Evolutionary conservation across 1,140 invertebrate species (phyloP).

Genomic region (Ceratina calcarata): DNA sequence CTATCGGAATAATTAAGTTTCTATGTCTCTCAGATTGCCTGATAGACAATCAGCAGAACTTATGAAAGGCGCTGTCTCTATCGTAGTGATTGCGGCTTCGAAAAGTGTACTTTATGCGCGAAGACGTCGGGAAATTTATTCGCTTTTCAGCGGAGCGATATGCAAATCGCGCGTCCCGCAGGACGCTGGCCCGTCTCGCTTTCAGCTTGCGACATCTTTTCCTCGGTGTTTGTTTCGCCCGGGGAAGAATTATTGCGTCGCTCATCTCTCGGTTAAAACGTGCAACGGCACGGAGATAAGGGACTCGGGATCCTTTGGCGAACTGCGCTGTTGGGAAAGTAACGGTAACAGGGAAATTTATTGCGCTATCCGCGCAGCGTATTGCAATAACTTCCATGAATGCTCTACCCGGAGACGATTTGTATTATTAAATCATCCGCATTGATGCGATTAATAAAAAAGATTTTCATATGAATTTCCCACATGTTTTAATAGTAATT

Average conservation of each 20-base stretch:
- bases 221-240: neutral
- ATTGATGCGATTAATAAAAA: too few species aligned
- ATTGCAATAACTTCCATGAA: neutral
- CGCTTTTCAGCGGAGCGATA: neutral
- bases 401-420: neutral
- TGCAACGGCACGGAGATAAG: constrained; percentile 13
- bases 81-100: neutral
- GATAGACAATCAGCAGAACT: too few species aligned
- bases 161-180: neutral
- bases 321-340: constrained; percentile 9
- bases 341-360: constrained; percentile 6
- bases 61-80: too few species aligned
- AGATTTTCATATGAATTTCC: neutral
- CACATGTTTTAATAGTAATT: neutral
- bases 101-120: neutral
- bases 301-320: neutral
- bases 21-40: too few species aligned
- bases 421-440: too few species aligned
- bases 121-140: neutral
- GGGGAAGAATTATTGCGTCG: constrained; percentile 1
- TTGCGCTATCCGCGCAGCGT: neutral
- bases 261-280: constrained; percentile 1
- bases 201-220: constrained; percentile 3
- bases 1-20: too few species aligned
- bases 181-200: neutral